Conservation (phyloP, 2,113 vertebrate genomes). For the Numenius arquata region DNA sequence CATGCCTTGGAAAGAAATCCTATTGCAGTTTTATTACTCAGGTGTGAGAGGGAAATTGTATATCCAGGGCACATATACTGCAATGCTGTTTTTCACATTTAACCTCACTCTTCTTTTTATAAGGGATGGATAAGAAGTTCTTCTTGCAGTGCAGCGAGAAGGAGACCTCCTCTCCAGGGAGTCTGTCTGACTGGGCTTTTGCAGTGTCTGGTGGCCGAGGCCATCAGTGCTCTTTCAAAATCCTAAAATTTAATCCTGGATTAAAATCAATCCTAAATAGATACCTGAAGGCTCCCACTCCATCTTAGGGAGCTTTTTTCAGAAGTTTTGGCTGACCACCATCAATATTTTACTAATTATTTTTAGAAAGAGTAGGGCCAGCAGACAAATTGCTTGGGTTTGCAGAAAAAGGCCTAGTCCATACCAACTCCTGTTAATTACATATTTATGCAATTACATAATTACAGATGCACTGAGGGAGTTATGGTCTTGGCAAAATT, state of each 20-base stretch:
- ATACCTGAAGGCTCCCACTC: background rate
- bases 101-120: background rate
- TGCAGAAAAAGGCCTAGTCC: background rate
- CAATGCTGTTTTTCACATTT: background rate
- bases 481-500: background rate
- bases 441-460: background rate
- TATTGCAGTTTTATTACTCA: background rate
- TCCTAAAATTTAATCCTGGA: too few species aligned
- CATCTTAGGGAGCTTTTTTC: background rate
- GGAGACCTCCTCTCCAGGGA: background rate
- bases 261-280: background rate
- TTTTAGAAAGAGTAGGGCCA: background rate
- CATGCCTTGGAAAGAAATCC: background rate
- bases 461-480: background rate
- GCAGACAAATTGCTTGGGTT: background rate
- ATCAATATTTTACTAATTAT: background rate
- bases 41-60: background rate
- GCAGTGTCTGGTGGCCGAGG: background rate
- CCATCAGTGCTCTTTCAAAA: background rate
- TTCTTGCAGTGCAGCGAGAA: background rate
- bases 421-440: background rate
- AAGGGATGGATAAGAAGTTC: background rate
- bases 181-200: background rate
- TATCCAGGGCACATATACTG: background rate
- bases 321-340: background rate